Base-by-base conservation (phyloP, 2,113 vertebrate genomes). In the Tursiops truncatus region DNA sequence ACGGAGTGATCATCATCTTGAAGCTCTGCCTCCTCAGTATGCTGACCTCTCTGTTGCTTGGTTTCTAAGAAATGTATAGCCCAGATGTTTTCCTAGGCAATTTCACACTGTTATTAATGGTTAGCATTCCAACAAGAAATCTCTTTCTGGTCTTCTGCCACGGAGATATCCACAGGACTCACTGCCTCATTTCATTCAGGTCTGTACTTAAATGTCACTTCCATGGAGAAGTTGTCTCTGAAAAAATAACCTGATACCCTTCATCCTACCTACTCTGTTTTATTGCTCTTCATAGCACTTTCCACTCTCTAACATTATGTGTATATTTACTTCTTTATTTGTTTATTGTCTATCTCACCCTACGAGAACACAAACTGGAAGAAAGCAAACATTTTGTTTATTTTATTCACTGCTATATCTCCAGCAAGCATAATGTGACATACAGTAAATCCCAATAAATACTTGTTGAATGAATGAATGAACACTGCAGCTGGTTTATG, bases 181-280 rank as follows among this genome's bases (percentile, higher is more conserved):
- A 94, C 18, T 74, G 60, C 23, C 38, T 87, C 38, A 74, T 83
- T 94, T 94, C 56, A 53, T 94, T 44, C 13, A 33, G n/a, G n/a
- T 90, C 33, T 93, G 70, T 41, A 38, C 79, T 84, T 56, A 62
- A 93, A 86, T 73, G 92, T 65, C 87, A 65, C 81, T 85, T 91
- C 73, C 73, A 67, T 74, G 26, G 68, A 86, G 56, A 71, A 65
- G 25, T 21, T 83, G 17, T 56, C 68, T 31, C 28, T 38, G 18
- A 91, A 94, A 58, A 81, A 53, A 20, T 15, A 81, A 96, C 26
- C 31, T 96, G 47, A 21, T 60, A 83, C 50, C 11, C 20, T 70
- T 83, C 38, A 83, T 92, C 15, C 31, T 33, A 31, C 13, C 8
- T 65, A 23, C 13, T 68, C 15, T 58, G 25, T 20, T 89, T 85